phyloP scores from a whole-genome alignment of 2,888 invertebrate genomes.

The Drosophila testacea region DNA sequence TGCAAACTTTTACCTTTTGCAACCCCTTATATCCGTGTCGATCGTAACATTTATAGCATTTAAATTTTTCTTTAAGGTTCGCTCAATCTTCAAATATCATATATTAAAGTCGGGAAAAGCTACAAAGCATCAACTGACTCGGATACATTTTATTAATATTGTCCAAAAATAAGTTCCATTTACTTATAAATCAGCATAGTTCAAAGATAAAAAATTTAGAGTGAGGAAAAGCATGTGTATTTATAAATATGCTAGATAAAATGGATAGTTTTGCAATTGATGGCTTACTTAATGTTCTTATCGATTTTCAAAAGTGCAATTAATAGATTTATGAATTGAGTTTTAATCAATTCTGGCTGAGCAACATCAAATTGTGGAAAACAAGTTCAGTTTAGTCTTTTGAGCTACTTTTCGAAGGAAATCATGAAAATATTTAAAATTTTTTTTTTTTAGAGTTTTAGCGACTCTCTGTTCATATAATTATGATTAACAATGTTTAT shows the following conservation, averaged over 20 bases:
- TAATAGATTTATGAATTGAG: neutral
- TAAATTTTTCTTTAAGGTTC: conserved; percentile 4
- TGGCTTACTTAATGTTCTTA: neutral
- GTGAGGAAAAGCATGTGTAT: neutral
- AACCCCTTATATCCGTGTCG: neutral
- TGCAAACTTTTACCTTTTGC: conserved; percentile 48
- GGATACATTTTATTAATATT: conserved; percentile 30
- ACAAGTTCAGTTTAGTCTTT: too few relatives aligned
- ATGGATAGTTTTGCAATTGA: neutral
- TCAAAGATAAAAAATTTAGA: neutral
- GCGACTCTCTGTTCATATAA: too few relatives aligned
- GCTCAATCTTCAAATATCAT: conserved; percentile 39
- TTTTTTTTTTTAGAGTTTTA: too few relatives aligned
- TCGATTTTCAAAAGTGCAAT: neutral
- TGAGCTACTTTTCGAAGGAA: too few relatives aligned
- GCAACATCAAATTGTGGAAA: too few relatives aligned
- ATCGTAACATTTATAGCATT: conserved; percentile 1
- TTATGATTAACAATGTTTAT: too few relatives aligned
- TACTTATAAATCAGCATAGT: neutral
- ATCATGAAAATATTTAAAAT: too few relatives aligned
- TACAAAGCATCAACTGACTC: neutral
- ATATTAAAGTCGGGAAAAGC: conserved; percentile 48
- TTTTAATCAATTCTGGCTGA: neutral
- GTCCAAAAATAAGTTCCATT: neutral
- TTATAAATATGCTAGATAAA: neutral